Percentiles rank a stretch among this genome's conserved stretches.
phyloP scores from a whole-genome alignment of 2,888 invertebrate species.

The Matsumyia berberina region DNA sequence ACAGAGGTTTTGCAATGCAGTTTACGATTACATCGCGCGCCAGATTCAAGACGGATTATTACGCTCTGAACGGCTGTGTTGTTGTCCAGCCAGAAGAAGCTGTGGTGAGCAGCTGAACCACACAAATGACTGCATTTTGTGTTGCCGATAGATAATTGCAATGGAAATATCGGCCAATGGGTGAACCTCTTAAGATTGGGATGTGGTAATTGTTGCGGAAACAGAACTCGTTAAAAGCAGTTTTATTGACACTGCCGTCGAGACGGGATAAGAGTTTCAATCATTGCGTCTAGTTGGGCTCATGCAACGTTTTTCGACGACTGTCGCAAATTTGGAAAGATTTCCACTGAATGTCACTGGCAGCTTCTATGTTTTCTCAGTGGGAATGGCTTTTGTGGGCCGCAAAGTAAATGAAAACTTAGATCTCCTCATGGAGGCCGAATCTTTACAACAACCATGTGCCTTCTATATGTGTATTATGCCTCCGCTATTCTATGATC shows the following conservation, averaged over 20 bases:
- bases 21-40: conserved; percentile 21
- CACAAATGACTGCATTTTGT: conserved; percentile 61
- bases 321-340: no score
- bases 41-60: conserved; percentile 41
- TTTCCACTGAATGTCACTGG: no score
- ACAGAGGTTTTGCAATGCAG: conserved; percentile 47
- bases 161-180: conserved; percentile 62
- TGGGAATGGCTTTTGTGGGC: no score
- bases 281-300: not conserved
- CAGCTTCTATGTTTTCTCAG: no score
- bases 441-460: no score
- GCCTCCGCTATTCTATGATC: no score
- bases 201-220: conserved; percentile 22
- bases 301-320: not conserved
- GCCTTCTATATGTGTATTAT: no score
- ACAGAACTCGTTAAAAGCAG: conserved; percentile 32
- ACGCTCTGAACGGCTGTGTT: not conserved
- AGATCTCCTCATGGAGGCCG: no score
- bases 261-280: not conserved
- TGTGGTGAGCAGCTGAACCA: conserved; percentile 9
- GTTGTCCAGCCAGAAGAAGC: conserved; percentile 10
- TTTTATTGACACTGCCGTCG: conserved; percentile 29
- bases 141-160: conserved; percentile 48
- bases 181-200: conserved; percentile 48
- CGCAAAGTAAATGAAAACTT: no score